Evolutionary conservation across 2,113 vertebrate genomes (phyloP), one percentile per base, ranked within the genome.

Genomic region (Conger conger): DNA sequence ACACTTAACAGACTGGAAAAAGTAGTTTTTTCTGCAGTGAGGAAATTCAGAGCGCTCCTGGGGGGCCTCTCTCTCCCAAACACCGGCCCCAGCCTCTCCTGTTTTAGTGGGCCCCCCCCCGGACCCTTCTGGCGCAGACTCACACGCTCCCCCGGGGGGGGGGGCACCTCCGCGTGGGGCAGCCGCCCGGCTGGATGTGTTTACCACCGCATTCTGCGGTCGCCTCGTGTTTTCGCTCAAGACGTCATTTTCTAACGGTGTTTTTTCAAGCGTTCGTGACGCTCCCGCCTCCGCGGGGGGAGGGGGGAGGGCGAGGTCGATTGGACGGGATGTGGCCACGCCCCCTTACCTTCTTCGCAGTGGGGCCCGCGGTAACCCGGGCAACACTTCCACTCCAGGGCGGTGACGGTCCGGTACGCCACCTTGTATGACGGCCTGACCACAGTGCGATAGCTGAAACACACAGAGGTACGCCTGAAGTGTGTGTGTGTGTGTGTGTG

Each of bases 371-470:
- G 45, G 88, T 95, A 96, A 13, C 98, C 97, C 0, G 97, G 96
- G 87, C 98, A 99, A 93, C 98, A 99, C 79, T 95, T 97, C 98
- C 98, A 99, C 87, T 99, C 97, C 37, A 98, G 94, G 0, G 96
- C 92, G 0, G 97, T 97, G 88, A 98, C 91, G 0, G 95, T 98
- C 93, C 96, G 98, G 92, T 98, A 97, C 78, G 96, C 94, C 88
- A 97, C 93, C 89, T 96, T 97, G 88, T 98, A 99, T 3, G 96
- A 94, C 15, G 98, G 98, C 82, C 97, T 93, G 60, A 97, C 88
- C 82, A 98, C 89, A 0, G 97, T 96, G 87, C 95, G 95, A 89
- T 98, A 99, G 94, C 98, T 99, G 94, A 0, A 92, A 91, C 86
- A 76, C 81, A 87, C 60, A 86, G 20, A 27, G 87, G n/a, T n/a